Evolutionary conservation across 1,140 invertebrate genomes (phyloP), one percentile per base, ranked within the genome.

Genomic region (Megalonaias nervosa): DNA sequence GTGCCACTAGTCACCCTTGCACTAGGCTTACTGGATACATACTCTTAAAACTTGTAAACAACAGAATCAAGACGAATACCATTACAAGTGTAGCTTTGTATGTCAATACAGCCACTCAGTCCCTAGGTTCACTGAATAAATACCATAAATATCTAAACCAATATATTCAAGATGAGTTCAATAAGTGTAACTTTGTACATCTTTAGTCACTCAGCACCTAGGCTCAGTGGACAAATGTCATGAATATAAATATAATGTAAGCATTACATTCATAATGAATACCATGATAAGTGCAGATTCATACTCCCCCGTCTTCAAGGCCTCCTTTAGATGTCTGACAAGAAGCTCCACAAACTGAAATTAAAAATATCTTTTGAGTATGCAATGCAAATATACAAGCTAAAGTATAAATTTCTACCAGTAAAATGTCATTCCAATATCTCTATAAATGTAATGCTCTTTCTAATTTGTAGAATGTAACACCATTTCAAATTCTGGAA

Each of bases 91-190:
- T 97, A 23, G 95, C 94, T 84, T 98, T 95, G 96, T 97, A 99
- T 89, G 97, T 95, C 74, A 95, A 96, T 64, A 92, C 92, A 90
- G 98, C 98, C 23, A 99, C 91, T 55, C 95, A 94, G 86, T 99
- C 97, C 90, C 98, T 98, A 77, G 99, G 96, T 65, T 95, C 95
- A 85, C 96, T 95, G 0, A 98, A 96, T 92, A 99, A 95, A 82
- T 97, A 95, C 86, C 99, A 97, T 0, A 99, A 97, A 92, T 98
- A 98, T 48, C 38, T 48, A 9, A 48, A 4, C 38, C 4, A 48
- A 6, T 48, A 48, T 11, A 48, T 48, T 6, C 38, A 48, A 11
- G 38, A 6, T 6, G 38, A 48, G 0, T 48, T 6, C 38, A 48
- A 11, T 11, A 48, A 48, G 38, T 48, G 38, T 48, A 48, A 11